Base-by-base conservation (phyloP, 2,888 invertebrate species). In the Osmoderma eremita region DNA sequence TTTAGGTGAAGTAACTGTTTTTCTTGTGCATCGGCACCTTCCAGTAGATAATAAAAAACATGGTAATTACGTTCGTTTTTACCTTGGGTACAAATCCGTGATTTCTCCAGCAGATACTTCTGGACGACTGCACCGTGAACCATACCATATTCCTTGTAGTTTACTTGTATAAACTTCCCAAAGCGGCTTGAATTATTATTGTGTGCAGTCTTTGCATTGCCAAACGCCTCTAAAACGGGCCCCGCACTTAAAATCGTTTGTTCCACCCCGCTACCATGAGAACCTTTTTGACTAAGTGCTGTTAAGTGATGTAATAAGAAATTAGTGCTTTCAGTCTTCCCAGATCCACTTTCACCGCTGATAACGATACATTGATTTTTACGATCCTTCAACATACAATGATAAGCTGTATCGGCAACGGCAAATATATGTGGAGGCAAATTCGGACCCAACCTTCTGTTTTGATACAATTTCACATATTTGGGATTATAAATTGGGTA, bases 401-500 rank as follows among this genome's bases (percentile, higher is more conserved):
- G 94, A 82, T 95, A 97, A 20, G 96, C 95, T 13, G 94, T 91
- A 81, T 96, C 96, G 5, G 96, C 96, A 50, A 97, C 94, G 63
- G 97, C 97, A 84, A 97, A 98, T 79, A 98, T 96, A 80, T 98
- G 97, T 49, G 98, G 97, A 41, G 97, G 97, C 74, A 97, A 87
- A 78, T 95, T 95, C 41, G 94, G 93, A 24, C 95, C 94, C 75
- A 96, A 87, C 75, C 95, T 86, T 80, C 95, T 89, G 84, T 95
- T 95, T 84, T 97, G 97, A 84, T 97, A 98, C 75, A 97, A 84
- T 83, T 95, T 94, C 73, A 97, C 97, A 85, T 96, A 97, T 84
- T 97, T 97, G 51, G 97, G 97, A 84, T 97, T 97, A 86, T 97
- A 98, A 75, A 98, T 97, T 18, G 97, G 97, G 83, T 95, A 95